Percentiles rank a stretch among this genome's conserved stretches.
These are phyloP conservation scores for Nestor notabilis DNA, from an alignment of 2,113 vertebrate genomes.

Conservation along the genomic window DNA sequence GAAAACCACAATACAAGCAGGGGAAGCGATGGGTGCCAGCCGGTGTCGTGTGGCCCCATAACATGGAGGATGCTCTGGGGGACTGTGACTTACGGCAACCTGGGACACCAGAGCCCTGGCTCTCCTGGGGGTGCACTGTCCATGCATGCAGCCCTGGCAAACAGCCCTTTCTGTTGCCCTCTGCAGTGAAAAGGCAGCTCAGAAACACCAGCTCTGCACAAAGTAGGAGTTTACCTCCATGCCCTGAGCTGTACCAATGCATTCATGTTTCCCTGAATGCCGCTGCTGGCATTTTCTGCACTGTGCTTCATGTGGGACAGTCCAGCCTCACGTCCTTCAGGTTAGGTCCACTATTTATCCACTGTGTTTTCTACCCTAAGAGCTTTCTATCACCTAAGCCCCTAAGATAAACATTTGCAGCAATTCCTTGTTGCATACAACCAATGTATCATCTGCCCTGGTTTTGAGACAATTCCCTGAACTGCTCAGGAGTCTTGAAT, in stretches of 20 bases:
- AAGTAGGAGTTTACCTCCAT: background rate
- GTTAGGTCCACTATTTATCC: background rate
- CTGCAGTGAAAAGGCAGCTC: background rate
- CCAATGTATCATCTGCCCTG: background rate
- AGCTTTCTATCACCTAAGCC: background rate
- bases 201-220: background rate
- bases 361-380: background rate
- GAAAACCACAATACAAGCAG: background rate
- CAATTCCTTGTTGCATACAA: background rate
- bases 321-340: background rate
- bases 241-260: background rate
- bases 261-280: background rate
- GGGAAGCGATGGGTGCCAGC: background rate
- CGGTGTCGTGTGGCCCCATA: rapidly evolving
- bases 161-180: background rate
- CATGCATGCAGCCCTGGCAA: background rate
- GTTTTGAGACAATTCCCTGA: background rate
- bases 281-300: background rate
- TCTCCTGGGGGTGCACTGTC: background rate
- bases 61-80: background rate
- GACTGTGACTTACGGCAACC: background rate
- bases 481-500: background rate
- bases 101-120: rapidly evolving
- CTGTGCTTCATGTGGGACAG: background rate
- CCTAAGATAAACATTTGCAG: background rate